phyloP scores from a whole-genome alignment of 2,113 vertebrate genomes.

The Grantiella picta region DNA sequence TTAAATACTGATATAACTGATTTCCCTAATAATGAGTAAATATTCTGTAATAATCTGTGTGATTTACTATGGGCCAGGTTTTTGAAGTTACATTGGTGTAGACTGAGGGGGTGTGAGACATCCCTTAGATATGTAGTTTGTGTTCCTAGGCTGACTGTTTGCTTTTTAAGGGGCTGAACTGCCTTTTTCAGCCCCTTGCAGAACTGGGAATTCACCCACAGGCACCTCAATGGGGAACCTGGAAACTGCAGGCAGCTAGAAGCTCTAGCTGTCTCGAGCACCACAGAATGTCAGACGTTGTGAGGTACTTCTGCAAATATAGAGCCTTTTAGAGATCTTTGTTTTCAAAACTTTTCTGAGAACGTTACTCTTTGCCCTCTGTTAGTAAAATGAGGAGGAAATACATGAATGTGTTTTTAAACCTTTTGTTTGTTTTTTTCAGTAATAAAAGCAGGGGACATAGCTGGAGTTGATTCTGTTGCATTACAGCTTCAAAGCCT shows the following conservation, averaged over 20 bases:
- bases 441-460: background rate
- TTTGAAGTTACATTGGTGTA: background rate
- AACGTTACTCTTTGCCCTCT: background rate
- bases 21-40: background rate
- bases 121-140: background rate
- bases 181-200: background rate
- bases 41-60: background rate
- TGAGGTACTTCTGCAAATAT: background rate
- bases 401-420: background rate
- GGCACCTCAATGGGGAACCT: background rate
- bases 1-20: background rate
- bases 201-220: background rate
- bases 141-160: background rate
- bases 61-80: background rate
- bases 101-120: rapidly evolving
- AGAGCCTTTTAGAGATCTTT: background rate
- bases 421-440: background rate
- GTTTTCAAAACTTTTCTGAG: background rate
- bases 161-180: background rate
- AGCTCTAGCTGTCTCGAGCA: background rate
- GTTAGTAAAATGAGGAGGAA: background rate
- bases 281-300: background rate
- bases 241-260: background rate
- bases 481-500: background rate
- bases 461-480: background rate